A percentile compares a stretch with the other conserved stretches of the same genome.
Evolutionary conservation across 2,113 vertebrate genomes (phyloP).

Genomic region (Tragelaphus strepsiceros): DNA sequence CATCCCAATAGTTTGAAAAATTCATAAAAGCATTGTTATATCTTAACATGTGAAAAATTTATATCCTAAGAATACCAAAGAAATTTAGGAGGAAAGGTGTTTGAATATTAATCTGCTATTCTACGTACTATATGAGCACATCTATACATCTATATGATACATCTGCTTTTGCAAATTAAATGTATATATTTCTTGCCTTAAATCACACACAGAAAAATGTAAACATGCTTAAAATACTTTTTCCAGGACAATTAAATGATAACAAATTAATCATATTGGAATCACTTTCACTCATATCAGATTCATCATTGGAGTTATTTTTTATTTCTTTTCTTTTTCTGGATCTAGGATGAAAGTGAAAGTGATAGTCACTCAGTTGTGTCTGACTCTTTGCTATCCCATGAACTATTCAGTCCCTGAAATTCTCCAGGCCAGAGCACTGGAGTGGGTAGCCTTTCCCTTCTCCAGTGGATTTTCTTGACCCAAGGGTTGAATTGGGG

Average conservation of each 20-base stretch:
- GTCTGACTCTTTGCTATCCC: not conserved
- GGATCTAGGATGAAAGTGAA: not conserved
- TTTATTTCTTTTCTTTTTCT: not conserved
- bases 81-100: not conserved
- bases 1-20: conserved; percentile 7
- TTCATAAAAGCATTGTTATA: not conserved
- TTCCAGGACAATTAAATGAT: not conserved
- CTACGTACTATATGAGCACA: not conserved
- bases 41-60: not conserved
- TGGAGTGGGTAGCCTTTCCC: not conserved
- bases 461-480: not conserved
- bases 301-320: not conserved
- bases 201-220: not conserved
- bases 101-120: not conserved
- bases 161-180: not conserved
- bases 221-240: not conserved
- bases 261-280: not conserved
- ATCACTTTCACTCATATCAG: not conserved
- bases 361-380: not conserved
- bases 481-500: not conserved
- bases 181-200: not conserved
- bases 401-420: not conserved
- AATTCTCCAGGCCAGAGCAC: not conserved
- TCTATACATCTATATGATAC: not conserved
- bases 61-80: not conserved